Base-by-base conservation (phyloP, 2,113 vertebrate species). In the Laticauda colubrina region DNA sequence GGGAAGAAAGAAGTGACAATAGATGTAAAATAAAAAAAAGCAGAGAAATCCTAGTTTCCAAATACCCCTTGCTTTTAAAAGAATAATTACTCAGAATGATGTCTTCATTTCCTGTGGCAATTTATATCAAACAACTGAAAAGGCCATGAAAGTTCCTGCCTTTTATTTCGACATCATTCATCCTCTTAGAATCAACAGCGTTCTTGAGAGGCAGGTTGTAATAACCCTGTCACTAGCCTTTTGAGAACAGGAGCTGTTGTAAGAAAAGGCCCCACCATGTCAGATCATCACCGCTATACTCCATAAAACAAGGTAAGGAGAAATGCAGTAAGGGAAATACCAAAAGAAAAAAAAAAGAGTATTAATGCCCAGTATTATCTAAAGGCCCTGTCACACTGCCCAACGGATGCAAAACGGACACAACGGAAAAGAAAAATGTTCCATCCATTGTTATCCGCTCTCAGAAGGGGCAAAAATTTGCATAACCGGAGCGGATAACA, bases 91-190 rank as follows among this genome's bases (percentile, higher is more conserved):
- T 12, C 0, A 21, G n/a, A 51, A 51, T 69, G 88, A 94, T 89
- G 56, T 93, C 93, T 94, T 90, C 92, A 88, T 96, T 96, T 92
- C 64, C 90, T 92, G 94, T 85, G 93, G 92, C 93, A 96, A 95
- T 93, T 91, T 93, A 92, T 56, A 39, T 95, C 92, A 92, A 93
- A 92, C 93, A 96, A 93, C 93, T 0, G 0, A 0, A 2, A 92
- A 39, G 69, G 92, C 94, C 0, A 0, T 0, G 3, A 90, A 64
- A 43, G 91, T 81, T 91, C 91, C 2, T 91, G 95, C 85, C 92
- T 21, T 54, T 93, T 89, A 91, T 94, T 91, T 95, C 94, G 85
- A 93, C 91, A 45, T 81, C 92, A 94, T 95, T 94, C 20, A 1
- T 1, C 2, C 90, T 93, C 89, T 96, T 95, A 95, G 93, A 95